Evolutionary conservation across 2,797 vertebrate genomes (phyloP), one percentile per base, ranked within the genome.

Genomic region (Chiroxiphia lanceolata): DNA sequence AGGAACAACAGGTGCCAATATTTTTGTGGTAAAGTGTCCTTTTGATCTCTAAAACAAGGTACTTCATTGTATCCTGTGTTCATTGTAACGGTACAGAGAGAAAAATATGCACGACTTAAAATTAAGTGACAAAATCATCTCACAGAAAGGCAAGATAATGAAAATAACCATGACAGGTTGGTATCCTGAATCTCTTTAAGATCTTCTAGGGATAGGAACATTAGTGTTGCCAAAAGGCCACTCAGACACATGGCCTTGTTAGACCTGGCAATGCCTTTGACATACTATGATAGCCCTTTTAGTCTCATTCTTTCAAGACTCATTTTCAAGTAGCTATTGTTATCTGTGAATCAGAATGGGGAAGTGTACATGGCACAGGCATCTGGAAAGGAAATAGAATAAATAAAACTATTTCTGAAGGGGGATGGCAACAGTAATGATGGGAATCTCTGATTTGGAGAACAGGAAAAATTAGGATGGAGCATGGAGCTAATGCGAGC

Each of bases 401-500:
- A 54, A 61, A 47, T 11, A 26, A 57, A 90, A 50, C 19, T 31
- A 10, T 72, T 92, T 69, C 63, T 82, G 56, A 59, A 68, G 8
- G 15, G 12, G 23, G 11, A 50, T 10, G 5, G 45, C 27, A 76
- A 47, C 26, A 45, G 44, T 17, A 59, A 76, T 65, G 13, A 34
- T 87, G n/a, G 21, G 11, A 40, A 71, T 78, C 45, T 77, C n/a
- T n/a, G 22, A 65, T 65, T 81, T 44, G 53, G 54, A 87, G 33
- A 51, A 36, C 12, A 90, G 74, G 53, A 85, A 83, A 54, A 47
- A 74, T 4, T 38, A 42, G 84, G 74, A 78, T 42, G 15, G 15
- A 7, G 15, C 45, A n/a, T 0, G 0, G 27, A 82, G 40, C 0
- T 9, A 82, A 63, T 48, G 44, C 0, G 6, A 72, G 64, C 40